phyloP scores from a whole-genome alignment of 2,888 invertebrate species.

The Steinernema scapterisci region DNA sequence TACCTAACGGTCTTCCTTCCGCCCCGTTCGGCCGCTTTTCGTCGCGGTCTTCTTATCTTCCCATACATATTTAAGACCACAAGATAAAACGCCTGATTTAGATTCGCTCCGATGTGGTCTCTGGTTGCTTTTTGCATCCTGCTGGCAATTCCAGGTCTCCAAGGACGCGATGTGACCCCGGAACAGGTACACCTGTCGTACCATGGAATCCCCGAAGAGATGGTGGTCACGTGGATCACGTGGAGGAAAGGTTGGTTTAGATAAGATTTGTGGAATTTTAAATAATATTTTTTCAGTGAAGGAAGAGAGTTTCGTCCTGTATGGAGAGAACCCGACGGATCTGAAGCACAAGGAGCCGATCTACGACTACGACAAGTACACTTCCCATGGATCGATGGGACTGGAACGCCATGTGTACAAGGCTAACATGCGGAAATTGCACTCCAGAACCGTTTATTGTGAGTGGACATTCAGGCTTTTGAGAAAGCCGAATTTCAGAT shows the following conservation, averaged over 20 bases:
- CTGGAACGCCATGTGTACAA: not conserved
- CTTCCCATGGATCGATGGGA: not conserved
- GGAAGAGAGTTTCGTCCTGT: not conserved
- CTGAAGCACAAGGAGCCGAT: not conserved
- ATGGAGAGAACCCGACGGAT: not conserved
- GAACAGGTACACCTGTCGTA: not conserved
- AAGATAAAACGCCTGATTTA: not conserved
- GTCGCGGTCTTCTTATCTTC: not conserved
- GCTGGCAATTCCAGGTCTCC: too few species aligned
- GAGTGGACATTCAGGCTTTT: too few species aligned
- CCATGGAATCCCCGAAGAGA: not conserved
- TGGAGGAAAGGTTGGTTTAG: not conserved
- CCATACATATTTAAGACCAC: not conserved
- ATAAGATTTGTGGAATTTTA: not conserved
- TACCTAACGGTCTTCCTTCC: not conserved
- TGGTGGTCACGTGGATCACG: not conserved
- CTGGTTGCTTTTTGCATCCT: not conserved
- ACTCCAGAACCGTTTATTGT: not conserved
- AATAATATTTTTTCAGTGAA: not conserved
- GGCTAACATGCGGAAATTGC: not conserved
- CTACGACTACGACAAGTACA: not conserved
- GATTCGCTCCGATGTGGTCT: not conserved
- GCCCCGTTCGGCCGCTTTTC: not conserved
- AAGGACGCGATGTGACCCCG: not conserved
- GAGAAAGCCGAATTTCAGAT: slow-evolving; percentile 43